Conservation (phyloP, 2,888 invertebrate genomes). For the Conops quadrifasciatus region DNA sequence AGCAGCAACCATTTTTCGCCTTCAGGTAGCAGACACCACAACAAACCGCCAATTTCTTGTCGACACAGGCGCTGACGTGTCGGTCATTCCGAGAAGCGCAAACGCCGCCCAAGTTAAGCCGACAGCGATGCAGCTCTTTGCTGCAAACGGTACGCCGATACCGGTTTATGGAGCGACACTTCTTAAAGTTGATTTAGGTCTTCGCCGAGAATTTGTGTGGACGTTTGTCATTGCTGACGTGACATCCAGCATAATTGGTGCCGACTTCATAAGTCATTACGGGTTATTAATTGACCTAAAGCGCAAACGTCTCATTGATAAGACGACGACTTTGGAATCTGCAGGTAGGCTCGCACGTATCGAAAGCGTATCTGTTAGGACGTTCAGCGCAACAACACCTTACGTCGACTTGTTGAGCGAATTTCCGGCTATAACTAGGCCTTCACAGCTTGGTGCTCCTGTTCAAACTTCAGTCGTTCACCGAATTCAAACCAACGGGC, state of each 20-base stretch:
- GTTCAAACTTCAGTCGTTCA: no score
- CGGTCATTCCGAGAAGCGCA: not conserved
- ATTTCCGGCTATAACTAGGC: no score
- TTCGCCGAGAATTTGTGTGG: not conserved
- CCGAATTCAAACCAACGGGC: not conserved
- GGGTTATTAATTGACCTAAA: not conserved
- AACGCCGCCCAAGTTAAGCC: not conserved
- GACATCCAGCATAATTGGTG: not conserved
- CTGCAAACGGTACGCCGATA: no score
- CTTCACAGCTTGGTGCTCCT: no score
- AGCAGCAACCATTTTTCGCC: not conserved
- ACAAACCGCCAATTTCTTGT: not conserved
- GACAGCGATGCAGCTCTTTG: no score
- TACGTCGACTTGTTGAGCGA: no score
- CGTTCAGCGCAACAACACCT: no score
- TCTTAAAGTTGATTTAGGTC: not conserved
- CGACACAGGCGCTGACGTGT: not conserved
- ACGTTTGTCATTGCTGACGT: not conserved
- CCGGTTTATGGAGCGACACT: no score
- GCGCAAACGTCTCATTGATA: not conserved
- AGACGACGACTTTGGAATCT: not conserved
- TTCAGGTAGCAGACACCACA: not conserved
- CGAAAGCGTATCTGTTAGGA: no score
- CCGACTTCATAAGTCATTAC: not conserved
- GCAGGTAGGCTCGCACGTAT: no score